phyloP scores from a whole-genome alignment of 1,140 invertebrate genomes.

The Mercenaria mercenaria region DNA sequence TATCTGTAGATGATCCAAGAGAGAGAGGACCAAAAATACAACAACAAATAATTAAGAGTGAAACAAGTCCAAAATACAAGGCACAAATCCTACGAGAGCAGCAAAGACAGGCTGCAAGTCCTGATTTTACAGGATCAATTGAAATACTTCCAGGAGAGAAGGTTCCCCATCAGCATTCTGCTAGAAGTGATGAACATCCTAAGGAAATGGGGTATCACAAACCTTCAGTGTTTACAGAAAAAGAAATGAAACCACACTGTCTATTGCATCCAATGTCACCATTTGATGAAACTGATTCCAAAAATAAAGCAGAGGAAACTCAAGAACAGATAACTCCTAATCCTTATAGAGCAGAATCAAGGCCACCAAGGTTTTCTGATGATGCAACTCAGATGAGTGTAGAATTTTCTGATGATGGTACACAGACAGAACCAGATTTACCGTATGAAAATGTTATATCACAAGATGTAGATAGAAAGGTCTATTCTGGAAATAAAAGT shows the following conservation, averaged over 20 bases:
- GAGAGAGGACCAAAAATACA: background rate
- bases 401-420: slow-evolving; percentile 49
- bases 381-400: slow-evolving; percentile 63
- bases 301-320: background rate
- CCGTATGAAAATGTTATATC: background rate
- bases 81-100: slow-evolving; percentile 1
- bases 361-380: slow-evolving; percentile 33
- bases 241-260: background rate
- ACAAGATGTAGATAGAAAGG: background rate
- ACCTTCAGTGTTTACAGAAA: background rate
- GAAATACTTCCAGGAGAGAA: background rate
- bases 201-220: background rate
- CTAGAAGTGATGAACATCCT: background rate
- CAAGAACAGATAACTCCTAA: background rate
- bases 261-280: background rate
- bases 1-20: slow-evolving; percentile 20
- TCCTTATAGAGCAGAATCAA: background rate
- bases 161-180: background rate
- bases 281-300: too few relatives aligned
- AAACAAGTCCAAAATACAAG: slow-evolving; percentile 59
- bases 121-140: background rate
- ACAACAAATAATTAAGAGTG: slow-evolving; percentile 36
- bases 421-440: slow-evolving; percentile 51
- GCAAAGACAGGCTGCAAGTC: background rate
- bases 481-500: background rate